Conservation (phyloP, 2,888 invertebrate genomes). For the Ophion ellenae region DNA sequence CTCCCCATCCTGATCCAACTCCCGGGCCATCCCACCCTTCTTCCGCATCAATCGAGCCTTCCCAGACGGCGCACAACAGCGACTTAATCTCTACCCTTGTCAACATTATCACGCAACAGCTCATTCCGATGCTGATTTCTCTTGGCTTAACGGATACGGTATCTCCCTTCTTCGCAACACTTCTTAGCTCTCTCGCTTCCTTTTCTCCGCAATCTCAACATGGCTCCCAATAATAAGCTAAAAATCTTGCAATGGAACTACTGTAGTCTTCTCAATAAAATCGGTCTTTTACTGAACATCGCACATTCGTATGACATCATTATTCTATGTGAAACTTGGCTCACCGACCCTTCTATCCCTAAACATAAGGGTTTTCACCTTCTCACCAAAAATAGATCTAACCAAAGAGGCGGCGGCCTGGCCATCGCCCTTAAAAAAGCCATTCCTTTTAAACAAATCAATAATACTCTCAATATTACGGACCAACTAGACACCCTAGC, state of each 20-base stretch:
- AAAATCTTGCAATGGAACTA: conserved; percentile 44
- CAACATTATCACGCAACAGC: conserved; percentile 6
- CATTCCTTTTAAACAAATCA: conserved; percentile 8
- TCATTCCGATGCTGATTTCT: neutral
- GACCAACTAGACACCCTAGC: neutral
- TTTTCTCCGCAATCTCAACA: neutral
- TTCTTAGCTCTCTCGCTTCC: neutral
- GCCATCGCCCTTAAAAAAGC: conserved; percentile 39
- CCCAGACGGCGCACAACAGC: no score
- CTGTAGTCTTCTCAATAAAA: conserved; percentile 22
- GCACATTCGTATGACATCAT: neutral
- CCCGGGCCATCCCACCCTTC: neutral
- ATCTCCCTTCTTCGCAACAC: conserved; percentile 21
- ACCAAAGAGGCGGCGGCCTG: conserved; percentile 25
- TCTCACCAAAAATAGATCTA: neutral
- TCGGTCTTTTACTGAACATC: neutral
- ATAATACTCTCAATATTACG: neutral
- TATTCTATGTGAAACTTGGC: conserved; percentile 34
- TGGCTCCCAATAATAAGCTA: neutral
- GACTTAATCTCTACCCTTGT: neutral
- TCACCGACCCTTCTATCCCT: neutral
- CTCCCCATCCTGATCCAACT: no score
- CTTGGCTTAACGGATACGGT: neutral
- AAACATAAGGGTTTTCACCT: conserved; percentile 1
- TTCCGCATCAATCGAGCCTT: neutral